Percentiles rank a stretch among this genome's conserved stretches.
These are phyloP conservation scores for Neolamprologus falcicula DNA, from an alignment of 2,113 vertebrate species.

Conservation along the genomic window DNA sequence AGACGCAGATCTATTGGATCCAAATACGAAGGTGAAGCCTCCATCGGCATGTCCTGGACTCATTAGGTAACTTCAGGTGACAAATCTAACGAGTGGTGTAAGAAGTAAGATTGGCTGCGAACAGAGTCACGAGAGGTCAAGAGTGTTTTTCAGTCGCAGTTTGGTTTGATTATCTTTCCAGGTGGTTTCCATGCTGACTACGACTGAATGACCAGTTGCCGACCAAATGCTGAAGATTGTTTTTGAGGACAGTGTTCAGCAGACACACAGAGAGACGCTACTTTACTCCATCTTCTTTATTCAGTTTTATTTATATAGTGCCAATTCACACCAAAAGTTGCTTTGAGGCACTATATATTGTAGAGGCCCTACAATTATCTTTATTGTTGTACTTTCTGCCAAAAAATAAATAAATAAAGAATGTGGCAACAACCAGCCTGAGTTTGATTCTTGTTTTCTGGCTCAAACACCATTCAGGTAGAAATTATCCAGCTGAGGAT, in stretches of 20 bases:
- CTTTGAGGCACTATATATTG: neutral
- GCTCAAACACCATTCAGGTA: neutral
- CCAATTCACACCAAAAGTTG: neutral
- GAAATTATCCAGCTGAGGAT: neutral
- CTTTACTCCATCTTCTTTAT: neutral
- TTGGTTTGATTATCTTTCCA: neutral
- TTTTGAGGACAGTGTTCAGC: neutral
- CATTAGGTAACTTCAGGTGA: neutral
- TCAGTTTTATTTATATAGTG: neutral
- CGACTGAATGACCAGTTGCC: neutral
- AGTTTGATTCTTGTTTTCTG: neutral
- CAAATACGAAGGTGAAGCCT: neutral
- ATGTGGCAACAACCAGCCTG: neutral
- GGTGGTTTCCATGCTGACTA: neutral
- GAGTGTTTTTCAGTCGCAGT: neutral
- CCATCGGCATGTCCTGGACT: slow-evolving; percentile 5
- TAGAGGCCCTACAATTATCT: neutral
- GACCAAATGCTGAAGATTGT: neutral
- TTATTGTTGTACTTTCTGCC: neutral
- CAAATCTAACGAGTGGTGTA: neutral
- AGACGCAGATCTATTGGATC: neutral
- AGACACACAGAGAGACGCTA: neutral
- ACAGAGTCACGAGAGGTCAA: neutral
- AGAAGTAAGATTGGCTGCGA: neutral
- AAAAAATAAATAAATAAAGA: neutral